These are phyloP conservation scores for Plectropomus leopardus DNA, from an alignment of 2,113 vertebrate genomes.

Conservation along the genomic window DNA sequence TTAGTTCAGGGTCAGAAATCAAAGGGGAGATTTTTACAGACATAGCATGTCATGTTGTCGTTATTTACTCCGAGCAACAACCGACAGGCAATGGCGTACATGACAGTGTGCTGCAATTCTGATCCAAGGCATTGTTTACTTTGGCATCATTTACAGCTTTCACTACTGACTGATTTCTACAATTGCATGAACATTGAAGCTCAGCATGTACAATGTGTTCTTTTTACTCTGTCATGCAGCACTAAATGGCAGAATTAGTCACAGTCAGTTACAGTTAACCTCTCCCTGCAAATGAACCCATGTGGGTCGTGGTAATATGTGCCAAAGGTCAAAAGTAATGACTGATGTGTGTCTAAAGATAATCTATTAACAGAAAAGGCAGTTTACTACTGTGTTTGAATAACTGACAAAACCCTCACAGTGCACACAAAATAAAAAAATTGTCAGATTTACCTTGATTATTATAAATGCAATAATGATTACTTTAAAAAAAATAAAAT, in stretches of 20 bases:
- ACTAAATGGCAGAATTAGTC: slow-evolving; percentile 33
- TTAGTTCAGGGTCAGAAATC: slow-evolving; percentile 12
- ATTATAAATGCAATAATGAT: not conserved
- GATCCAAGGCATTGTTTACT: slow-evolving; percentile 45
- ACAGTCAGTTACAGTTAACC: slow-evolving; percentile 3
- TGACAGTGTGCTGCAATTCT: slow-evolving; percentile 23
- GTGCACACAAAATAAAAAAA: not conserved
- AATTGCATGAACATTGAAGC: slow-evolving; percentile 41
- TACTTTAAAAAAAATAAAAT: too few relatives aligned
- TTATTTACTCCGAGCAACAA: slow-evolving; percentile 41
- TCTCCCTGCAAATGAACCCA: slow-evolving; percentile 14
- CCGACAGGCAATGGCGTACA: slow-evolving; percentile 22
- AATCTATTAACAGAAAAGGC: not conserved
- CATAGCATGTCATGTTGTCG: not conserved
- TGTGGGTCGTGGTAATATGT: not conserved
- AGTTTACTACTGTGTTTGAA: not conserved
- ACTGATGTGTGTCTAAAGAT: not conserved
- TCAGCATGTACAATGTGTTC: slow-evolving; percentile 21
- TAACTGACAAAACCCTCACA: not conserved
- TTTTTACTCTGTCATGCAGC: not conserved
- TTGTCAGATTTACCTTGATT: not conserved
- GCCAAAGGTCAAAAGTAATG: slow-evolving; percentile 30
- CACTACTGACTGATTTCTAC: slow-evolving; percentile 44
- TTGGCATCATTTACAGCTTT: slow-evolving; percentile 41
- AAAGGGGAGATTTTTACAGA: slow-evolving; percentile 9